Evolutionary conservation across 2,888 invertebrate genomes (phyloP).

Genomic region (Sialis lutaria): DNA sequence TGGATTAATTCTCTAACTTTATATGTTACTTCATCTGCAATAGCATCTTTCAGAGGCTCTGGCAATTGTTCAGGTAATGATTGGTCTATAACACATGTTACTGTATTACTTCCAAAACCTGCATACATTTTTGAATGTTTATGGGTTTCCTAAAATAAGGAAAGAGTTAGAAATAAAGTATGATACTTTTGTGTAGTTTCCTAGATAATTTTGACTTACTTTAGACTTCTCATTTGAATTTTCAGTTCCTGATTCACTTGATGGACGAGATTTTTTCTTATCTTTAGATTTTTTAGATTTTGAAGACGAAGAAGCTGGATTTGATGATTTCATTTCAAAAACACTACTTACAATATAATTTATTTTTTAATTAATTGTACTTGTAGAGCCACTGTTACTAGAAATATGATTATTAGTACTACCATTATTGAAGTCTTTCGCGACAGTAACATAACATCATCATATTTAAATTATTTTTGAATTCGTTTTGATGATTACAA

Average conservation of each 20-base stretch:
- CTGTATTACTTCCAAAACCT: not conserved
- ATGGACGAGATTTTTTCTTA: not conserved
- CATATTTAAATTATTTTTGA: too few relatives aligned
- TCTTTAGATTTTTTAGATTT: slow-evolving; percentile 1
- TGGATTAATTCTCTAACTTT: slow-evolving; percentile 2
- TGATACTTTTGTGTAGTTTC: not conserved
- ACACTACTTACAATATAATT: too few relatives aligned
- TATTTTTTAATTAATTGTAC: too few relatives aligned
- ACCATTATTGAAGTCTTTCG: too few relatives aligned
- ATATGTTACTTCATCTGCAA: not conserved
- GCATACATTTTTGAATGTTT: not conserved
- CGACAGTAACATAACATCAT: too few relatives aligned
- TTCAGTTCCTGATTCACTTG: not conserved
- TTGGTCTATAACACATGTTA: not conserved
- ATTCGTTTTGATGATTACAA: too few relatives aligned
- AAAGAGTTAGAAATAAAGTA: not conserved
- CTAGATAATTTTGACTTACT: not conserved
- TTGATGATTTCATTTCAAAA: not conserved
- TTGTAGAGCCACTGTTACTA: too few relatives aligned
- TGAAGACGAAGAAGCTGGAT: not conserved
- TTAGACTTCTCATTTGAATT: not conserved
- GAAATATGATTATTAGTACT: too few relatives aligned
- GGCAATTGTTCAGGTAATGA: slow-evolving; percentile 1
- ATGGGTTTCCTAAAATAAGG: not conserved
- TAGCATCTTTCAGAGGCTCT: not conserved